Evolutionary conservation across 2,888 invertebrate species (phyloP).

Genomic region (Microdon myrmicae): DNA sequence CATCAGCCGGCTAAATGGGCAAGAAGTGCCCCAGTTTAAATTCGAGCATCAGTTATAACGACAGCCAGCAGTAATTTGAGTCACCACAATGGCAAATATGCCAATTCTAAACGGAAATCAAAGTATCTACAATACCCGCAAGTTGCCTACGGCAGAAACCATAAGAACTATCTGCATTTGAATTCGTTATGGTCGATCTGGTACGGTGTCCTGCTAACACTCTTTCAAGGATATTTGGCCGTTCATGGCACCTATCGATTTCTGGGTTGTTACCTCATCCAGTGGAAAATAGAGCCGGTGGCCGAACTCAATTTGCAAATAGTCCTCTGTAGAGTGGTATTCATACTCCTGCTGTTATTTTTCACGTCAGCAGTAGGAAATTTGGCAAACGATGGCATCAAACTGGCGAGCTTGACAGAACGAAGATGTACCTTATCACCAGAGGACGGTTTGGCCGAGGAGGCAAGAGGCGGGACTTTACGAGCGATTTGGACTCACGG

Average conservation of each 20-base stretch:
- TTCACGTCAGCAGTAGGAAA: conserved; percentile 80
- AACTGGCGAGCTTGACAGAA: conserved; percentile 70
- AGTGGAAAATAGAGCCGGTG: conserved; percentile 77
- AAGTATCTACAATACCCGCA: conserved; percentile 54
- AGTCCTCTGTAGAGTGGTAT: conserved; percentile 77
- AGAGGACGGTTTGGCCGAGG: conserved; percentile 68
- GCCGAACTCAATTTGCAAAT: conserved; percentile 81
- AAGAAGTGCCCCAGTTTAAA: conserved; percentile 67
- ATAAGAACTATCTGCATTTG: conserved; percentile 70
- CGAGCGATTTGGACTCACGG: conserved; percentile 78
- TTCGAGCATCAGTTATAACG: conserved; percentile 66
- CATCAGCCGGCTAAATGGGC: conserved; percentile 56
- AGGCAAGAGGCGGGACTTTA: conserved; percentile 66
- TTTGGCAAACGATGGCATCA: conserved; percentile 88
- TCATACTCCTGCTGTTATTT: conserved; percentile 81
- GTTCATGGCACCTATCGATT: conserved; percentile 75
- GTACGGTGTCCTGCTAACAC: conserved; percentile 82
- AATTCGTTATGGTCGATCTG: conserved; percentile 86
- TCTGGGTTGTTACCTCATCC: conserved; percentile 73
- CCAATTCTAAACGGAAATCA: conserved; percentile 60
- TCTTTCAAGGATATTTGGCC: conserved; percentile 77
- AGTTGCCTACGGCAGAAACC: conserved; percentile 55
- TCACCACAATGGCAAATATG: conserved; percentile 60
- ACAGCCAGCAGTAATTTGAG: conserved; percentile 60
- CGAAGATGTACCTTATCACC: conserved; percentile 75